Evolutionary conservation across 2,113 vertebrate genomes (phyloP).

Genomic region (Peromyscus polionotus): DNA sequence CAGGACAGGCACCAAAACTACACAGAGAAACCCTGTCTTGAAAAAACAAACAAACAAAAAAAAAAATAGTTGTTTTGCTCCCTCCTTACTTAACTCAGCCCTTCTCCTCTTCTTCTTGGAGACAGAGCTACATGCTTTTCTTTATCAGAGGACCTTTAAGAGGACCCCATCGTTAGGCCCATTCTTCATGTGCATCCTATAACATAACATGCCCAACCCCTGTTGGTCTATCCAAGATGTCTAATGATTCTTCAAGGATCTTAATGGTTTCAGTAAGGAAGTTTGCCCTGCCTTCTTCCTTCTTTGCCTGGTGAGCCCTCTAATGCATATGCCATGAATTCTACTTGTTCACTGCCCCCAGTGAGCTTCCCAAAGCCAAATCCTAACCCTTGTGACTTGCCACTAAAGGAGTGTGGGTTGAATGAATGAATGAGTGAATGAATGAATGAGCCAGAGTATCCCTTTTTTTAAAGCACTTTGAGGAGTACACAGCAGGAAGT

Average conservation of each 20-base stretch:
- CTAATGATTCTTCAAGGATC: neutral
- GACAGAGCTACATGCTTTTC: neutral
- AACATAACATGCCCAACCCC: too few relatives aligned
- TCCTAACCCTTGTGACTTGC: neutral
- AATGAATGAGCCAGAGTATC: neutral
- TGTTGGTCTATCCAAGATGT: neutral
- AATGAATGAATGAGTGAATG: neutral
- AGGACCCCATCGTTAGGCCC: neutral
- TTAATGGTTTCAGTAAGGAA: constrained; percentile 6
- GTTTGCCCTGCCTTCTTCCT: neutral
- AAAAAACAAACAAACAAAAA: too few relatives aligned
- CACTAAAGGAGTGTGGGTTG: neutral
- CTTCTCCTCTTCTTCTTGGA: neutral
- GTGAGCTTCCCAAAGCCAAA: neutral
- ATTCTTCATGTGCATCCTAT: neutral
- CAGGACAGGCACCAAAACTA: too few relatives aligned
- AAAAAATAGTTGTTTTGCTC: neutral
- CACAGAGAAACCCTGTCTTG: too few relatives aligned
- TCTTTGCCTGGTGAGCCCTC: neutral
- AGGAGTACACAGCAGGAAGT: neutral
- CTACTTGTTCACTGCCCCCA: neutral
- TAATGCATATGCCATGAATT: neutral
- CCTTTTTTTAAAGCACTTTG: neutral
- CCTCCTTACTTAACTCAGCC: neutral
- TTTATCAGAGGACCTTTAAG: neutral